Conservation (phyloP, 1,140 invertebrate genomes). For the Ostrea edulis region DNA sequence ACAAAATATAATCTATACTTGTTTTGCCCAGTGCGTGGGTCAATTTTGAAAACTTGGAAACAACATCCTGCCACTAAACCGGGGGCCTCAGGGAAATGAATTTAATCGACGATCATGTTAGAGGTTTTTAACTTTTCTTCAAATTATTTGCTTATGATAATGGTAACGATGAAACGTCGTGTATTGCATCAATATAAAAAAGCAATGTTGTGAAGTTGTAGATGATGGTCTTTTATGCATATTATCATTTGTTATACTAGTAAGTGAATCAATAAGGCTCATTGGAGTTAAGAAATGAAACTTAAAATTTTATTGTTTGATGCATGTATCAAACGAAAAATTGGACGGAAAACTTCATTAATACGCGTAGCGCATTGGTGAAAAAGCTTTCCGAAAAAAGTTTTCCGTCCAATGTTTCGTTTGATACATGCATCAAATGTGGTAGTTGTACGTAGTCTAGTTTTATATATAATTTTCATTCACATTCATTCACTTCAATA, state of each 20-base stretch:
- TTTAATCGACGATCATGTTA: constrained; percentile 23
- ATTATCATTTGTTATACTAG: background rate
- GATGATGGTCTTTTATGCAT: background rate
- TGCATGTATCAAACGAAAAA: too few species aligned
- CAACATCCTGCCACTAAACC: background rate
- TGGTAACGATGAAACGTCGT: background rate
- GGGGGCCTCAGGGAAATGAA: background rate
- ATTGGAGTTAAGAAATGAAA: too few species aligned
- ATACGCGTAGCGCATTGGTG: too few species aligned
- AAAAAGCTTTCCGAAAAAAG: too few species aligned
- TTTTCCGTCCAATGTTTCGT: too few species aligned
- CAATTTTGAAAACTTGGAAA: constrained; percentile 10
- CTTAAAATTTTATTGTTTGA: too few species aligned
- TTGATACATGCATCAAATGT: too few species aligned
- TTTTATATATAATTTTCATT: too few species aligned
- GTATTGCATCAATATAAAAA: background rate
- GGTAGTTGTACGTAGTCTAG: too few species aligned
- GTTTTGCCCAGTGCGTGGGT: background rate
- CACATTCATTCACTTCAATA: too few species aligned
- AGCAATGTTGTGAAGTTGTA: background rate
- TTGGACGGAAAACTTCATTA: too few species aligned
- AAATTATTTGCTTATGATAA: constrained; percentile 21
- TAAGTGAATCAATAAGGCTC: background rate
- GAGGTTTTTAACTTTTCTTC: background rate
- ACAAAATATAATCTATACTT: background rate